These are phyloP conservation scores for Poeciliopsis paucimaculata DNA, from an alignment of 2,797 vertebrate species.

Conservation along the genomic window DNA sequence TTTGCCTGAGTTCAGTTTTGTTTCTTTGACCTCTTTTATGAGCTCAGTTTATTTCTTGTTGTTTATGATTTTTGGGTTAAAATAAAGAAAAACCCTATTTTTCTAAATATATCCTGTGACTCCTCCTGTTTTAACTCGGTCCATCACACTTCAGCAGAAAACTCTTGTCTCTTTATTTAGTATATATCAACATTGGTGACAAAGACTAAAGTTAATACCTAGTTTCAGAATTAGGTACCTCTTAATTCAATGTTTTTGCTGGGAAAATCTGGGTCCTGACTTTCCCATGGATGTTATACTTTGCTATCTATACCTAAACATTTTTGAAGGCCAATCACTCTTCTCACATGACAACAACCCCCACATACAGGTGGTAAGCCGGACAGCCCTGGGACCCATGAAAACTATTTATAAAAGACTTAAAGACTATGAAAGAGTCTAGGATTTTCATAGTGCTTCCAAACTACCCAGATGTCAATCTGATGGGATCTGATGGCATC, in stretches of 20 bases:
- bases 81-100: too few relatives aligned
- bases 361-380: not conserved
- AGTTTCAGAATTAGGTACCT: not conserved
- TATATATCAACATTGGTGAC: not conserved
- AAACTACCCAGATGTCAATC: conserved; percentile 1
- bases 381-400: not conserved
- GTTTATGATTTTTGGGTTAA: too few relatives aligned
- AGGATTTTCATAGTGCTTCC: not conserved
- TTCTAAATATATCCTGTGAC: too few relatives aligned
- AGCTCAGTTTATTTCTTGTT: too few relatives aligned
- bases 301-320: not conserved
- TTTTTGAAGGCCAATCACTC: not conserved
- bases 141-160: too few relatives aligned
- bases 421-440: not conserved
- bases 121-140: too few relatives aligned
- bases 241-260: not conserved
- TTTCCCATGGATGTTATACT: not conserved
- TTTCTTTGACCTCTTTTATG: too few relatives aligned
- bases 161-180: not conserved
- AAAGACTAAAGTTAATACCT: not conserved
- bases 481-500: not conserved
- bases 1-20: too few relatives aligned
- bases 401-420: not conserved
- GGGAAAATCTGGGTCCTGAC: not conserved
- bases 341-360: conserved; percentile 4